Evolutionary conservation across 2,113 vertebrate genomes (phyloP).

Genomic region (Mellivora capensis): DNA sequence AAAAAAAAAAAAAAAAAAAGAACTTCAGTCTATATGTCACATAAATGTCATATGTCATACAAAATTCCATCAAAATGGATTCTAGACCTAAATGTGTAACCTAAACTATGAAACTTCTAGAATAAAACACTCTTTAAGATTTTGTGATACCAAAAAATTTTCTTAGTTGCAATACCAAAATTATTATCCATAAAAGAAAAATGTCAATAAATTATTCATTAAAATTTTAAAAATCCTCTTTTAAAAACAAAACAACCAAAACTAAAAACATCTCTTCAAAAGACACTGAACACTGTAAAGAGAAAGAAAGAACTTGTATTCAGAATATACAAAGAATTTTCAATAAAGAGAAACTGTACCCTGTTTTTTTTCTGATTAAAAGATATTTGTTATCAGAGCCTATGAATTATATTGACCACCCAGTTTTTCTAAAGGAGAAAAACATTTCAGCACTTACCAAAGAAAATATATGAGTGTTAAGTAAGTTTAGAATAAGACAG

Average conservation of each 20-base stretch:
- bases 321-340: not conserved
- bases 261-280: not conserved
- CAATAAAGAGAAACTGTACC: not conserved
- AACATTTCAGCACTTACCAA: not conserved
- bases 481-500: not conserved
- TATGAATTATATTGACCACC: no score
- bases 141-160: not conserved
- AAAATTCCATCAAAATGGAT: not conserved
- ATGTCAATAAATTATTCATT: not conserved
- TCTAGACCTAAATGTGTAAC: not conserved
- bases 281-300: not conserved
- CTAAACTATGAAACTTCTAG: not conserved
- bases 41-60: not conserved
- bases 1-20: not conserved
- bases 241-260: not conserved
- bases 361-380: no score
- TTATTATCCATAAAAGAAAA: not conserved
- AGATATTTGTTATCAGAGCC: no score
- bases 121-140: not conserved
- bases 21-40: not conserved
- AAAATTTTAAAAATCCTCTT: not conserved
- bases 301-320: not conserved
- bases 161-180: not conserved
- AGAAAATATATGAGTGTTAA: not conserved
- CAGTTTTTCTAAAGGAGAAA: not conserved